Percentiles rank a stretch among this genome's conserved stretches.
Conservation (phyloP, 2,797 vertebrate species). For the Carapus acus region DNA sequence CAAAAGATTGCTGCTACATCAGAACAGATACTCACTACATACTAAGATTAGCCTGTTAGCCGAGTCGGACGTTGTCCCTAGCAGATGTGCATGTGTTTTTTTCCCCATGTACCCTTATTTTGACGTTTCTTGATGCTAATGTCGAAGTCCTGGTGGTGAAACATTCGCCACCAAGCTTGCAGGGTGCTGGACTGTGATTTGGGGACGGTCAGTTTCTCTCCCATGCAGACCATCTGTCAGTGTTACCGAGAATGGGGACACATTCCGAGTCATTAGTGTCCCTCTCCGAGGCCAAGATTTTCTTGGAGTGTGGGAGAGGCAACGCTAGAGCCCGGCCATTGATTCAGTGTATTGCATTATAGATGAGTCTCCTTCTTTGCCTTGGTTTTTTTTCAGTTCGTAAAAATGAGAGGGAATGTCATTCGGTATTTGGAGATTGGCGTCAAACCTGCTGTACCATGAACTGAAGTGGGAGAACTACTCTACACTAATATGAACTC, state of each 20-base stretch:
- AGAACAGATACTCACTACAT: neutral
- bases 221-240: slow-evolving; percentile 41
- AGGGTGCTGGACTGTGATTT: slow-evolving; percentile 21
- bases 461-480: neutral
- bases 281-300: slow-evolving; percentile 14
- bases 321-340: slow-evolving; percentile 6
- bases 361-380: neutral
- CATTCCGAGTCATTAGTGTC: slow-evolving; percentile 11
- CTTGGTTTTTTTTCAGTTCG: neutral
- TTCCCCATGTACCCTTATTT: slow-evolving; percentile 11
- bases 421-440: neutral
- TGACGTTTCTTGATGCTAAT: slow-evolving; percentile 7
- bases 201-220: slow-evolving; percentile 28
- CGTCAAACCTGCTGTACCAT: neutral
- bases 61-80: neutral
- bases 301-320: slow-evolving; percentile 11
- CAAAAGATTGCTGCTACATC: neutral
- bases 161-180: slow-evolving; percentile 9
- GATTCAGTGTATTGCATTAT: slow-evolving; percentile 16
- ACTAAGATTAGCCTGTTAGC: neutral
- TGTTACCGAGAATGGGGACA: slow-evolving; percentile 31
- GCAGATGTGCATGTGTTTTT: neutral
- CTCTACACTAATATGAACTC: too few species aligned
- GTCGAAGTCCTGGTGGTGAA: slow-evolving; percentile 11
- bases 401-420: too few species aligned